Percentiles rank a stretch among this genome's conserved stretches.
These are phyloP conservation scores for Macaca mulatta DNA, from an alignment of 2,113 vertebrate species.

Conservation along the genomic window DNA sequence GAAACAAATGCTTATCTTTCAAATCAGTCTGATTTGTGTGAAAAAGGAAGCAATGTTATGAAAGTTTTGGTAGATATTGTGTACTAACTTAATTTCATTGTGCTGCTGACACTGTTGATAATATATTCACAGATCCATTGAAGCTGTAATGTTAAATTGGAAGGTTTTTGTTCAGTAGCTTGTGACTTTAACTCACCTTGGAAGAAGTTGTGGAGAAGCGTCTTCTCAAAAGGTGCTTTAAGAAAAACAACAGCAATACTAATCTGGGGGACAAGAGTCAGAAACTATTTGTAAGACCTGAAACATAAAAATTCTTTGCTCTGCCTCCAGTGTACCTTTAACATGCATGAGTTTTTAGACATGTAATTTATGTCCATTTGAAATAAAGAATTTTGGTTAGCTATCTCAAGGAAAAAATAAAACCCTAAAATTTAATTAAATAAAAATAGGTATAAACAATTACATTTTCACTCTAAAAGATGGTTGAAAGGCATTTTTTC, in stretches of 20 bases:
- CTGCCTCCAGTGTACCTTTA: background rate
- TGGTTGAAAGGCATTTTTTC: background rate
- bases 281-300: background rate
- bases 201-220: background rate
- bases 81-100: conserved; percentile 25
- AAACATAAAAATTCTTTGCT: background rate
- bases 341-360: background rate
- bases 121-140: background rate
- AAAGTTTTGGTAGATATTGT: background rate
- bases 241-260: background rate
- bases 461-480: background rate
- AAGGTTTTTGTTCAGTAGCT: conserved; percentile 17
- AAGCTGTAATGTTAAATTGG: background rate
- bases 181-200: background rate
- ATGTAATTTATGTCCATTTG: background rate
- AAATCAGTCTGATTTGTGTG: conserved; percentile 41
- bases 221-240: background rate
- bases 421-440: background rate
- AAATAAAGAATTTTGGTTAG: background rate
- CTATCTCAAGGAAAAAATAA: conserved; percentile 27
- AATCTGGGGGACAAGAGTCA: background rate
- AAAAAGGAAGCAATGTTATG: conserved; percentile 33
- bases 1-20: conserved; percentile 66
- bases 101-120: background rate
- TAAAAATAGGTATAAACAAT: background rate